phyloP scores from a whole-genome alignment of 2,888 invertebrate genomes.

The Xanthorhoe designata region DNA sequence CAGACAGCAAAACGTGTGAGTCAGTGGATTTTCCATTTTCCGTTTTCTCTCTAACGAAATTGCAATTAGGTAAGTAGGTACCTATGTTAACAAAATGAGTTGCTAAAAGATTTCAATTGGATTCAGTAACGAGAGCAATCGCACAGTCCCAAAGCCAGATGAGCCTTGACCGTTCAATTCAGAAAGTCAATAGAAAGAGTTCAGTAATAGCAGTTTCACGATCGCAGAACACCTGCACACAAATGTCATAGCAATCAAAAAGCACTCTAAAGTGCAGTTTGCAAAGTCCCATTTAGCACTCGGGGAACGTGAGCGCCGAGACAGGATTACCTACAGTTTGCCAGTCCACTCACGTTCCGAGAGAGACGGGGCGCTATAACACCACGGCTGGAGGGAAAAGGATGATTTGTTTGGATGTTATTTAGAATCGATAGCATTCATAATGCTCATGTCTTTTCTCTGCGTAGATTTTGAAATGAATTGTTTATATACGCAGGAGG shows the following conservation, averaged over 20 bases:
- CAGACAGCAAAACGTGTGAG: constrained; percentile 42
- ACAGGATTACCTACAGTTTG: constrained; percentile 65
- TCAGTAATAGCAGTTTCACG: constrained; percentile 59
- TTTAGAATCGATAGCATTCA: constrained; percentile 66
- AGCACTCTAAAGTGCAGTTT: constrained; percentile 64
- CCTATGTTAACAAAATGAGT: constrained; percentile 6
- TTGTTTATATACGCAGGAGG: constrained; percentile 65
- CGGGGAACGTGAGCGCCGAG: constrained; percentile 52
- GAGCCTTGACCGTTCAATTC: constrained; percentile 54
- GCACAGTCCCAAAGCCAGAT: constrained; percentile 8
- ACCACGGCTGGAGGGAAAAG: constrained; percentile 54
- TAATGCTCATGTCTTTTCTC: constrained; percentile 57
- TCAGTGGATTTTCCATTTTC: constrained; percentile 46
- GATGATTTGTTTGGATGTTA: constrained; percentile 62
- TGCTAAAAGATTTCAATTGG: constrained; percentile 16
- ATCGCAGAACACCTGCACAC: constrained; percentile 62
- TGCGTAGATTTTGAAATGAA: constrained; percentile 67
- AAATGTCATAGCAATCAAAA: constrained; percentile 58
- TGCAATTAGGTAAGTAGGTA: background rate
- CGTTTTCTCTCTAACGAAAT: constrained; percentile 38
- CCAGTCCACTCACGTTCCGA: constrained; percentile 63
- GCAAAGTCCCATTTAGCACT: constrained; percentile 65
- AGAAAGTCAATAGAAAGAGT: constrained; percentile 55
- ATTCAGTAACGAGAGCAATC: constrained; percentile 11
- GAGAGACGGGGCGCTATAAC: constrained; percentile 63